Base-by-base conservation (phyloP, 2,797 vertebrate species). In the Jordanella pulchra region DNA sequence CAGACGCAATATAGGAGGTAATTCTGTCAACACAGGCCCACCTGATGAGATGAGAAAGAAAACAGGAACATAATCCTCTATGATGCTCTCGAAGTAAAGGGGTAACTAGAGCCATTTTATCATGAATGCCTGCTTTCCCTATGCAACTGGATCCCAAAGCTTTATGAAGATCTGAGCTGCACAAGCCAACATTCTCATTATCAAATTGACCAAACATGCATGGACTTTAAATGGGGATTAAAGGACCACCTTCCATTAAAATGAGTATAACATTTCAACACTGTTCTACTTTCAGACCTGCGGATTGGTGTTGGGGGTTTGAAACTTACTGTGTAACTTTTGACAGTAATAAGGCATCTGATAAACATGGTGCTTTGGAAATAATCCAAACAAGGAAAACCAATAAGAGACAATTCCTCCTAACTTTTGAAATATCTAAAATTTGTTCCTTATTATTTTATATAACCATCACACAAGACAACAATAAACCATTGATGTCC, bases 91-190 rank as follows among this genome's bases (percentile, higher is more conserved):
- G 80, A 87, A 87, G 86, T 70, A 76, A 90, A 92, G 28, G 81
- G 76, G 93, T 92, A 94, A 94, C 93, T 76, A 80, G 90, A 94
- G 82, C 84, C 87, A 67, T 92, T 88, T 91, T 86, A 83, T 87
- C 87, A 90, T 77, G 80, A 92, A 91, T 61, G 87, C 84, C 89
- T 92, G 91, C 83, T 86, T 92, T 91, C 83, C 87, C 79, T 87
- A 83, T 88, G 93, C 86, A 94, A 93, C 89, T 80, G 73, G 88
- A 93, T 89, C 90, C 85, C 78, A 63, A 55, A 68, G 75, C 82
- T 85, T 80, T 85, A 80, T 78, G 76, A 25, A 73, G 83, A 92
- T 89, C 88, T 87, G 87, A 89, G 82, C 90, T 79, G 83, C 60
- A 58, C 89, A 89, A 86, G 78, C 89, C 81, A 82, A 83, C 80